A percentile compares a stretch with the other conserved stretches of the same genome.
phyloP scores from a whole-genome alignment of 2,888 invertebrate genomes.

The Cheilosia vernalis region DNA sequence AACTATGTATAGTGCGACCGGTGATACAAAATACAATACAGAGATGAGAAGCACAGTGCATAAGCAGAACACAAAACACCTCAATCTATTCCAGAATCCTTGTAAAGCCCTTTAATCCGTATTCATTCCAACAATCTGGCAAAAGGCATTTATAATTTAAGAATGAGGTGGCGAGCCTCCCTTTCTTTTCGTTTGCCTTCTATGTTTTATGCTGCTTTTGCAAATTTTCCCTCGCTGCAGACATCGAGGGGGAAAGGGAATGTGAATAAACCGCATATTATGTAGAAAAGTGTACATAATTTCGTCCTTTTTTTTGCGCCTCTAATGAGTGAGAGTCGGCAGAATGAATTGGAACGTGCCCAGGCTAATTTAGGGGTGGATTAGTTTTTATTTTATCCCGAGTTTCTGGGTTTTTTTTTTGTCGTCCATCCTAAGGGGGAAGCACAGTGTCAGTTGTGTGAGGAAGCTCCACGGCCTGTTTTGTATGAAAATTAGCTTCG shows the following conservation, averaged over 20 bases:
- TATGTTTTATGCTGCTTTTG: not conserved
- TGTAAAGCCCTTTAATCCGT: conserved; percentile 72
- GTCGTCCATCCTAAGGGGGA: conserved; percentile 1
- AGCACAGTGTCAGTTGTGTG: conserved; percentile 14
- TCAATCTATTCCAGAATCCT: conserved; percentile 66
- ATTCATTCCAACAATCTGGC: conserved; percentile 73
- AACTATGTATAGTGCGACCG: not conserved
- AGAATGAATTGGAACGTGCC: conserved; percentile 54
- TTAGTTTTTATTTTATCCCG: conserved; percentile 53
- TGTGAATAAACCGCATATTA: conserved; percentile 62
- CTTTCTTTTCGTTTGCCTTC: conserved; percentile 21
- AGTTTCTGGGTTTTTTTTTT: conserved; percentile 2
- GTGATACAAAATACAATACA: not conserved
- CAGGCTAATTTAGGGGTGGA: conserved; percentile 65
- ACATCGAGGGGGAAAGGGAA: conserved; percentile 6
- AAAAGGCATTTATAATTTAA: conserved; percentile 74
- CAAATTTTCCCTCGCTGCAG: not conserved
- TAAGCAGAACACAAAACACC: conserved; percentile 46
- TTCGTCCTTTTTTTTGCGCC: conserved; percentile 29
- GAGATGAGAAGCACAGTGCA: not conserved
- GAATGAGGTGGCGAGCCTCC: conserved; percentile 58
- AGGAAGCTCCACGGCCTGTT: conserved; percentile 13
- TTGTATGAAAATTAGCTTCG: not conserved
- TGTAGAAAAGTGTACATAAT: conserved; percentile 62
- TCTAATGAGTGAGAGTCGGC: conserved; percentile 45